A percentile compares a stretch with the other conserved stretches of the same genome.
phyloP scores from a whole-genome alignment of 2,888 invertebrate genomes.

The Cerastoderma edule region DNA sequence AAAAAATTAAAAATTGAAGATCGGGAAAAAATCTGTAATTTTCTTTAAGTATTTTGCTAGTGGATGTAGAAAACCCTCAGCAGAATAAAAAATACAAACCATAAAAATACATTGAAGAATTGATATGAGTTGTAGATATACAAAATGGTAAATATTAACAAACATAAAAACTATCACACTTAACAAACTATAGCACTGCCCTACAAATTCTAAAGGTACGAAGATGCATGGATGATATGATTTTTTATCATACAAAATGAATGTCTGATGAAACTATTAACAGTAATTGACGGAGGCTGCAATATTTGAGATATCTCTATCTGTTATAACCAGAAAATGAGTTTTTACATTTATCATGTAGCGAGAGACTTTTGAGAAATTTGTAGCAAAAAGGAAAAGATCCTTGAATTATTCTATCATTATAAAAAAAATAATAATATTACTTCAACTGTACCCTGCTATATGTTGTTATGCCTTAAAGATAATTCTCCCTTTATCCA shows the following conservation, averaged over 20 bases:
- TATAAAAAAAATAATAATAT: too few species aligned
- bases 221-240: constrained; percentile 1
- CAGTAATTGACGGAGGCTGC: too few species aligned
- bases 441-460: too few species aligned
- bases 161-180: constrained; percentile 25
- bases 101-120: neutral
- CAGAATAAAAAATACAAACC: neutral
- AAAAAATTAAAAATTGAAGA: too few species aligned
- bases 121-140: constrained; percentile 5
- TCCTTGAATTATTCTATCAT: too few species aligned
- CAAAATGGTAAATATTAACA: constrained; percentile 11
- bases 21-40: neutral
- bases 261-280: neutral
- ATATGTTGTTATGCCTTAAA: too few species aligned
- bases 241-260: neutral
- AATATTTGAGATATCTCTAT: too few species aligned
- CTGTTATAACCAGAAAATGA: too few species aligned
- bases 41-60: neutral
- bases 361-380: too few species aligned
- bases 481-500: too few species aligned
- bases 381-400: too few species aligned
- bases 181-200: constrained; percentile 24
- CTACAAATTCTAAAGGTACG: constrained; percentile 8
- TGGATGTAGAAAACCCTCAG: neutral
- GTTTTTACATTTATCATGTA: too few species aligned